These are phyloP conservation scores for Athetis lepigone DNA, from an alignment of 2,888 invertebrate genomes.

Conservation along the genomic window DNA sequence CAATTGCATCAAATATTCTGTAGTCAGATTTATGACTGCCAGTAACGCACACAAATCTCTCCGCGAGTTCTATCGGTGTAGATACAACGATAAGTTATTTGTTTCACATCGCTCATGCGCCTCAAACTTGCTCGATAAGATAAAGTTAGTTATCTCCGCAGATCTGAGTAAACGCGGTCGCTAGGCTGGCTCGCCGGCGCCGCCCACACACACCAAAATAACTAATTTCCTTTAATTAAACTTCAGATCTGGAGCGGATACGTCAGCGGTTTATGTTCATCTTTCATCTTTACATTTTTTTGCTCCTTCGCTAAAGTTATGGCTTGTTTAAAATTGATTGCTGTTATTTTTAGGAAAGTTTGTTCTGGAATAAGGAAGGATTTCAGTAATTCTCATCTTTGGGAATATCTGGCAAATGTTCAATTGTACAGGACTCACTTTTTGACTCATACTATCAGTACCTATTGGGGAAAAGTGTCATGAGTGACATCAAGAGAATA, in stretches of 20 bases:
- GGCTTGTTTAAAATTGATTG: neutral
- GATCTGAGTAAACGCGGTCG: slow-evolving; percentile 4
- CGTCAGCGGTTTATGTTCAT: slow-evolving; percentile 29
- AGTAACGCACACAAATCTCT: neutral
- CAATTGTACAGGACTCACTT: neutral
- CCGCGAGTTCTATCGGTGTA: neutral
- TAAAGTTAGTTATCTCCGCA: slow-evolving; percentile 15
- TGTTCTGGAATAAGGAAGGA: neutral
- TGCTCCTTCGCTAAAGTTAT: slow-evolving; percentile 16
- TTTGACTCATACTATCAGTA: slow-evolving; percentile 12
- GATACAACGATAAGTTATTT: slow-evolving; percentile 8
- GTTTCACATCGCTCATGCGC: neutral
- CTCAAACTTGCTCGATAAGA: slow-evolving; percentile 23
- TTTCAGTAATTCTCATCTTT: neutral
- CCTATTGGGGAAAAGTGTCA: slow-evolving; percentile 12
- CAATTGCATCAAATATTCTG: too few relatives aligned
- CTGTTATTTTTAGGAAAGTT: slow-evolving; percentile 5
- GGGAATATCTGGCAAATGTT: neutral
- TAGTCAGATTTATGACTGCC: neutral
- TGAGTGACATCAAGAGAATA: slow-evolving; percentile 17
- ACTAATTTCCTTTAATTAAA: slow-evolving; percentile 53
- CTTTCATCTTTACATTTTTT: slow-evolving; percentile 33
- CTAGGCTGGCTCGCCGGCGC: slow-evolving; percentile 12
- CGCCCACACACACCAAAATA: slow-evolving; percentile 44
- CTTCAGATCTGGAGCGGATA: slow-evolving; percentile 33